Percentiles rank a stretch among this genome's conserved stretches.
Evolutionary conservation across 2,113 vertebrate genomes (phyloP).

Genomic region (Actinemys pallida): DNA sequence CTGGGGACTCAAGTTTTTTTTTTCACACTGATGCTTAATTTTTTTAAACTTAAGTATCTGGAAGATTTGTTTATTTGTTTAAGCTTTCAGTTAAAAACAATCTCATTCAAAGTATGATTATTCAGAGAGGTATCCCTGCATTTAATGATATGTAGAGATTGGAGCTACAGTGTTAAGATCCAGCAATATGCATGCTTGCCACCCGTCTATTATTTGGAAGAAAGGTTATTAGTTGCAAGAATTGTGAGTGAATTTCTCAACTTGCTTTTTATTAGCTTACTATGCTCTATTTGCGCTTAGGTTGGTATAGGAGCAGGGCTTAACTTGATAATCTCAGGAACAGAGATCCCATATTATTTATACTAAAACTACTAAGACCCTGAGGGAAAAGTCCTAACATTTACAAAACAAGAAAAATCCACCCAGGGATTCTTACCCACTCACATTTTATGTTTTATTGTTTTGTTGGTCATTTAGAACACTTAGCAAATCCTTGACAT

Average conservation of each 20-base stretch:
- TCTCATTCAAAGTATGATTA: not conserved
- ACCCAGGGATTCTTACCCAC: not conserved
- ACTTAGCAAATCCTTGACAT: not conserved
- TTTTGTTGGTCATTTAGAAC: not conserved
- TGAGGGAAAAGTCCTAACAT: not conserved
- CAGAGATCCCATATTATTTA: not conserved
- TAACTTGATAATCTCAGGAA: not conserved
- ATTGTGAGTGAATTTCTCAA: not conserved
- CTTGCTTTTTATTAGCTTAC: not conserved
- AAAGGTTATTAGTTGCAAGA: not conserved
- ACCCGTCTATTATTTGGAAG: not conserved
- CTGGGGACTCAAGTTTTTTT: not conserved
- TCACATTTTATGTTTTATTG: not conserved
- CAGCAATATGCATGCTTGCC: not conserved
- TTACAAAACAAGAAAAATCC: not conserved
- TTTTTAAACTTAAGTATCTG: not conserved
- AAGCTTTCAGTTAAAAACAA: not conserved
- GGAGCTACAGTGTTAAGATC: not conserved
- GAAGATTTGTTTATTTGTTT: not conserved
- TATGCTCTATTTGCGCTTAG: not conserved
- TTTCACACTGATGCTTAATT: fast-evolving
- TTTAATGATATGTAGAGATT: not conserved
- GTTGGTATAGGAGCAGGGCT: not conserved
- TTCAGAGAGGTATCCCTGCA: not conserved
- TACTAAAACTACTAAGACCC: not conserved